phyloP scores from a whole-genome alignment of 2,113 vertebrate species.

The Xenus cinereus region DNA sequence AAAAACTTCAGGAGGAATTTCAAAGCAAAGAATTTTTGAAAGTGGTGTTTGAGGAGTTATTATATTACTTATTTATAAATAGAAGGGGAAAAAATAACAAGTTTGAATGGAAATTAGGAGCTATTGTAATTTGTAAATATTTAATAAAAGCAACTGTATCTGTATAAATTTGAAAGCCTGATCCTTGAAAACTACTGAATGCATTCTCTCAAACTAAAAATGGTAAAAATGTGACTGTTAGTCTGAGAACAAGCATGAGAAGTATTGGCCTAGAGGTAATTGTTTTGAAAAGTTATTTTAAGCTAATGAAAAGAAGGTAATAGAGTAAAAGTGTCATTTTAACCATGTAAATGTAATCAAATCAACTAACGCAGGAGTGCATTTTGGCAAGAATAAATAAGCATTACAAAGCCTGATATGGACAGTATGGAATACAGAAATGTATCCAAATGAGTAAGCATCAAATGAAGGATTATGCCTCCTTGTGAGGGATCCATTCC shows the following conservation, averaged over 20 bases:
- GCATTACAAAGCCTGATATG: neutral
- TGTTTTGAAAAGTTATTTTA: conserved; percentile 5
- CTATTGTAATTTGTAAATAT: neutral
- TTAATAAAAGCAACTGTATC: neutral
- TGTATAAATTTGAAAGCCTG: neutral
- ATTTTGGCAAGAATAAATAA: conserved; percentile 35
- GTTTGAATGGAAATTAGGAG: neutral
- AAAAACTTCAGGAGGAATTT: neutral
- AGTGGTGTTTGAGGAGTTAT: neutral
- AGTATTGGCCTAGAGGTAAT: neutral
- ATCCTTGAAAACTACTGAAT: neutral
- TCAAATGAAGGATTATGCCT: conserved; percentile 69
- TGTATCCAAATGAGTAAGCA: conserved; percentile 70
- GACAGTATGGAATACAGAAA: conserved; percentile 55
- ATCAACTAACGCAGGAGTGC: neutral
- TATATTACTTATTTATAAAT: neutral
- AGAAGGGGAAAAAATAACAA: neutral
- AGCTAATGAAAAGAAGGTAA: neutral
- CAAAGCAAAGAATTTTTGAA: neutral
- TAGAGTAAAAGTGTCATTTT: neutral
- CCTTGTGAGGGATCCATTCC: conserved; percentile 69
- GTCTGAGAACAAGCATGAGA: neutral
- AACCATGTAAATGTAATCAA: neutral
- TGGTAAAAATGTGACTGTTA: neutral
- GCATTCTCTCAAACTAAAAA: neutral